Conservation (phyloP, 1,140 invertebrate genomes). For the Zaprionus lachaisei region DNA sequence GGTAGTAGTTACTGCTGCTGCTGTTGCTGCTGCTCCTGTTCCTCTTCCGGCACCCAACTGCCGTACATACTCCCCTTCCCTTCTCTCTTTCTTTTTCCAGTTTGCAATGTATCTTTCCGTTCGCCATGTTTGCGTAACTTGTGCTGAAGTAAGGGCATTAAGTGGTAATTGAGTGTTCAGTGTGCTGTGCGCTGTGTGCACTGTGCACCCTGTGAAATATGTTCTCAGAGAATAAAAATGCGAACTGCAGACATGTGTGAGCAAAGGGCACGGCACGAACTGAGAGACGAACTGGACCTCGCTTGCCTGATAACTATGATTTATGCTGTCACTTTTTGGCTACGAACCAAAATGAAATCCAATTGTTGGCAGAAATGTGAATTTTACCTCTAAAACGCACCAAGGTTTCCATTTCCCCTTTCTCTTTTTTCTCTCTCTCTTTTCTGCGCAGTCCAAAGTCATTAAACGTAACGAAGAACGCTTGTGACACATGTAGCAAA, state of each 20-base stretch:
- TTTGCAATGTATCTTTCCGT: background rate
- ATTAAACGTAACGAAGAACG: background rate
- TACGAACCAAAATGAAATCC: slow-evolving; percentile 45
- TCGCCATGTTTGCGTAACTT: slow-evolving; percentile 71
- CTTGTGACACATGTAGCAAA: background rate
- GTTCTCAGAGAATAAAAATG: slow-evolving; percentile 14
- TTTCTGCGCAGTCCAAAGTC: background rate
- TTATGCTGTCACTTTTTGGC: slow-evolving; percentile 52
- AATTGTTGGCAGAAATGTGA: slow-evolving; percentile 20
- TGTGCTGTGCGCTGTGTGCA: slow-evolving; percentile 26
- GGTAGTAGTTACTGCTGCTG: slow-evolving; percentile 23
- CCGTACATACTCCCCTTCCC: background rate
- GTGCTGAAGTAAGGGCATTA: slow-evolving; percentile 75
- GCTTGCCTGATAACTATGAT: slow-evolving; percentile 51
- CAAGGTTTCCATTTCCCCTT: background rate
- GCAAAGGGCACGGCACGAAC: background rate
- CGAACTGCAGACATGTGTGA: slow-evolving; percentile 29
- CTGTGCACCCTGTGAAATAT: slow-evolving; percentile 59
- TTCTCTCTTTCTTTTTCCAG: background rate
- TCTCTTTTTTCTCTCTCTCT: background rate
- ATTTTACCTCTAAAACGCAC: background rate
- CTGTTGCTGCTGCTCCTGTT: background rate
- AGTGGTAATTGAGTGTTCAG: slow-evolving; percentile 72
- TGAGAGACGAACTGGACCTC: background rate
- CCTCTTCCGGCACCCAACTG: background rate